Conservation (phyloP, 2,888 invertebrate species). For the Drosophila niveifrons region DNA sequence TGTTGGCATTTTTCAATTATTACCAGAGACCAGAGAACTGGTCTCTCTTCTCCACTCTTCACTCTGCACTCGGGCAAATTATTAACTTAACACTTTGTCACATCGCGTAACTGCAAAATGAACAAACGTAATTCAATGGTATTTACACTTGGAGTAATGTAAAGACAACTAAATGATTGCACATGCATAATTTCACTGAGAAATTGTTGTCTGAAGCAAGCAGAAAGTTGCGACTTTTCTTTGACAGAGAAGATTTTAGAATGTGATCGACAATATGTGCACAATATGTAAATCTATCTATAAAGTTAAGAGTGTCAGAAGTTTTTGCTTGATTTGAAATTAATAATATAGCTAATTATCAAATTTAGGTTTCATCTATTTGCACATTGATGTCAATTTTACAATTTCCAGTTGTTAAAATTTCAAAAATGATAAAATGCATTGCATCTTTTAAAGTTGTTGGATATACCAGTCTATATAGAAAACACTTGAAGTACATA, state of each 20-base stretch:
- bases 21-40: conserved; percentile 9
- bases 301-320: too few relatives aligned
- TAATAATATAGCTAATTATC: too few relatives aligned
- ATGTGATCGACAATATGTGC: too few relatives aligned
- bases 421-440: too few relatives aligned
- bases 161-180: background rate
- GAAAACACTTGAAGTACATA: too few relatives aligned
- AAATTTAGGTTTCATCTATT: too few relatives aligned
- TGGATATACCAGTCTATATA: too few relatives aligned
- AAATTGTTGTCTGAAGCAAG: background rate
- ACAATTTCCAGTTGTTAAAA: too few relatives aligned
- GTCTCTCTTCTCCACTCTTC: background rate
- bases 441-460: too few relatives aligned
- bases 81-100: conserved; percentile 74
- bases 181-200: background rate
- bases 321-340: too few relatives aligned
- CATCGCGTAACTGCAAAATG: conserved; percentile 30
- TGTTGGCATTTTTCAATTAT: conserved; percentile 77
- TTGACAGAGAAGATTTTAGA: too few relatives aligned
- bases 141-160: background rate
- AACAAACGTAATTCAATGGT: conserved; percentile 15
- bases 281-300: fast-evolving
- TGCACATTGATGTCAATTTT: too few relatives aligned
- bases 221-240: background rate
- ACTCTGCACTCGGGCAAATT: conserved; percentile 52